Percentiles rank a stretch among this genome's conserved stretches.
Conservation (phyloP, 2,797 vertebrate species). For the Xenops minutus region DNA sequence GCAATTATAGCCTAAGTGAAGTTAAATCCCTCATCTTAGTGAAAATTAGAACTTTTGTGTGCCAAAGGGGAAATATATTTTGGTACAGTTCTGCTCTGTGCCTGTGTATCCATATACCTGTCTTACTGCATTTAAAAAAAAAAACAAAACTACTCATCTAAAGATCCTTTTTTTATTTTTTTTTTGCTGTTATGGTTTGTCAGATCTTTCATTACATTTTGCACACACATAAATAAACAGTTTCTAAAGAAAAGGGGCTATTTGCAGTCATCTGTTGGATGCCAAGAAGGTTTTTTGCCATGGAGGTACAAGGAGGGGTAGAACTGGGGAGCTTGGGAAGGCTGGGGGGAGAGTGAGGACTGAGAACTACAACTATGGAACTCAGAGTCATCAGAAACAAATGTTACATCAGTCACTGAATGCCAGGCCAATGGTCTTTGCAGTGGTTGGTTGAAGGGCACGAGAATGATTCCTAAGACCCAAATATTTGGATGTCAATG, state of each 20-base stretch:
- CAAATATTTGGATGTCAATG: neutral
- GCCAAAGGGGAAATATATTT: neutral
- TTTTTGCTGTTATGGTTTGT: neutral
- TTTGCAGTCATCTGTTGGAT: neutral
- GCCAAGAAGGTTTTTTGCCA: neutral
- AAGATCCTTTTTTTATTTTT: conserved; percentile 1
- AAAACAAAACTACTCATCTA: neutral
- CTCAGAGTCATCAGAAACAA: neutral
- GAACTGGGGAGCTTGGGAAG: neutral
- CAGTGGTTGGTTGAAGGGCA: neutral
- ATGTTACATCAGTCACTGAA: neutral
- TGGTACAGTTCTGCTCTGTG: neutral
- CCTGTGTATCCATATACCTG: neutral
- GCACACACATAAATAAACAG: neutral
- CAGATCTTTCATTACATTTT: conserved; percentile 1
- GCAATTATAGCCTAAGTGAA: neutral
- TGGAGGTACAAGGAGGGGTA: accelerated
- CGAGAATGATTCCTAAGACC: neutral
- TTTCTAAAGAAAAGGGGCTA: neutral
- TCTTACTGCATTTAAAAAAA: neutral
- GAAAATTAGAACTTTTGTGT: neutral
- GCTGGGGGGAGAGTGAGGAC: neutral
- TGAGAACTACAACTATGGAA: neutral
- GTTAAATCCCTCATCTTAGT: neutral
- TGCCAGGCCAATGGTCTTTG: neutral